Evolutionary conservation across 30 jellyfish, hydroid and myxozoan species (phyloP), one percentile per base, ranked within the genome.

Genomic region (Aurelia coerulea): DNA sequence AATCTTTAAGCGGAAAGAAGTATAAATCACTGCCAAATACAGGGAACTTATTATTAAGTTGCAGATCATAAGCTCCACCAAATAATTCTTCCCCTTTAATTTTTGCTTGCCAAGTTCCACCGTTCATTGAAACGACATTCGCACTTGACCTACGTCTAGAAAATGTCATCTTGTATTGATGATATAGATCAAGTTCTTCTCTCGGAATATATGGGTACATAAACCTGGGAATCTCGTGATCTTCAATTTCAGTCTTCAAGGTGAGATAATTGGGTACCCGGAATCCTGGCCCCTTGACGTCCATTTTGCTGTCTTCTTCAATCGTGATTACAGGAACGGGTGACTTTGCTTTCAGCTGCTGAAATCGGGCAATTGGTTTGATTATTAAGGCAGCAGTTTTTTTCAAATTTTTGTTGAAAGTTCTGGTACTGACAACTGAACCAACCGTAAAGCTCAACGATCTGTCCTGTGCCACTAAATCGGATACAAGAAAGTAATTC

Each of bases 321-420:
- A 70, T 19, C 37, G 64, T 69, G 31, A 31, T n/a, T 17, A 5
- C 17, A 32, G 84, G 84, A 5, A 73, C 41, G 1, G 11, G 37
- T 5, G 62, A 8, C 51, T 31, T 65, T 2, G 68, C 42, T 78
- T 39, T 62, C 80, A 74, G 32, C 5, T 42, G 74, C 49, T 65
- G 78, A 19, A 68, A 10, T 75, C 95, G 51, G 19, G 78, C 84
- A 18, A 86, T 50, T 13, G 95, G 95, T 9, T 62, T 42, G 23
- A 86, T 74, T 41, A 86, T 35, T 15, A 86, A 37, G 39, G 35
- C 90, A 2, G 81, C 88, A 10, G 76, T 74, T 54, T 56, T 74
- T 18, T 65, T 76, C 11, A 60, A 3, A 18, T 10, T 64, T 37
- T 7, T 4, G 19, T 29, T 15, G 17, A 68, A 15, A 42, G 3